These are phyloP conservation scores for Neodon shergylaensis DNA, from an alignment of 2,113 vertebrate species.

Conservation along the genomic window DNA sequence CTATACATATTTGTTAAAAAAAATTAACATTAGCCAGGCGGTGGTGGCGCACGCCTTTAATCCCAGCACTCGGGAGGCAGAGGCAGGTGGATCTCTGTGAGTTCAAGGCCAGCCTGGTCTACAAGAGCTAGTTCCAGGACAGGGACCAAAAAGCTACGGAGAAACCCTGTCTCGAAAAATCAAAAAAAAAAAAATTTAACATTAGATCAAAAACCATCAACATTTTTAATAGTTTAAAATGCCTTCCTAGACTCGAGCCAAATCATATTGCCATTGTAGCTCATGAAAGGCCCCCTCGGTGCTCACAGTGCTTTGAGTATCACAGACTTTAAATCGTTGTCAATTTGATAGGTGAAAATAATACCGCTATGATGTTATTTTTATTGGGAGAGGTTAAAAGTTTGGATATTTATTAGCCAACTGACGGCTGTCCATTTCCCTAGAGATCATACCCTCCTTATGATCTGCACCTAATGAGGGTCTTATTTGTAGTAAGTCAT, in stretches of 20 bases:
- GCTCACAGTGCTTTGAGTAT: background rate
- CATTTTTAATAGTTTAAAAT: background rate
- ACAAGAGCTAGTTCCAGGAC: too few relatives aligned
- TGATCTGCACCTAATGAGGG: background rate
- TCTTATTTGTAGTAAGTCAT: background rate
- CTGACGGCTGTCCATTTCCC: background rate
- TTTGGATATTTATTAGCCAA: slow-evolving; percentile 27
- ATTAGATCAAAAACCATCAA: background rate
- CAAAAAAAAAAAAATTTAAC: background rate
- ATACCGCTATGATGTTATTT: slow-evolving; percentile 27
- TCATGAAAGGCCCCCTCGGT: background rate
- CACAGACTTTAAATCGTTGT: slow-evolving; percentile 1
- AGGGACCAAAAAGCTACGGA: too few relatives aligned
- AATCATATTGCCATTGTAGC: background rate
- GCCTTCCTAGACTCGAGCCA: background rate
- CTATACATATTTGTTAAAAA: background rate
- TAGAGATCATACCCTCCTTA: slow-evolving; percentile 30
- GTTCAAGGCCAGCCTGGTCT: too few relatives aligned
- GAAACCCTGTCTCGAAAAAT: too few relatives aligned
- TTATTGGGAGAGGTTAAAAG: slow-evolving; percentile 19
- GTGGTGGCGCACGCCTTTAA: too few relatives aligned
- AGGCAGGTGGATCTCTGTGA: too few relatives aligned
- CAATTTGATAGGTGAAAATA: slow-evolving; percentile 45
- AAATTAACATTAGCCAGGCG: background rate
- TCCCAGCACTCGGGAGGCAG: too few relatives aligned